These are phyloP conservation scores for Bergia sp. DNA, from an alignment of 92 coral and sea anemone genomes.

Conservation along the genomic window DNA sequence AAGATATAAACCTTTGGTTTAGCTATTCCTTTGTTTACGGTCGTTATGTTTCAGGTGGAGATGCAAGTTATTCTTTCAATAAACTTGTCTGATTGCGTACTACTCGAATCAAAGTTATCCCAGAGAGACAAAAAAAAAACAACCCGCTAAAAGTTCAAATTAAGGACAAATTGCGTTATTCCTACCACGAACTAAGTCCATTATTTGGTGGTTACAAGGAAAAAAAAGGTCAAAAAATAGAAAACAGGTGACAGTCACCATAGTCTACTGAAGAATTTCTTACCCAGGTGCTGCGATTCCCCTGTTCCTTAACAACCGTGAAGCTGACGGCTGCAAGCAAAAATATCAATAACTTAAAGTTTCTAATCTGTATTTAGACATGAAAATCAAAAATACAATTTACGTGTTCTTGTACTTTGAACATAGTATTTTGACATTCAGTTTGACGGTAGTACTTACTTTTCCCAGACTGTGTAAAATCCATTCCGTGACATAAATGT, in stretches of 20 bases:
- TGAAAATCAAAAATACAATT: too few relatives aligned
- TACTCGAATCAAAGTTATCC: too few relatives aligned
- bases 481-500: constrained; percentile 95
- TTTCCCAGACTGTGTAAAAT: constrained; percentile 83
- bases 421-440: not conserved
- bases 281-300: constrained; percentile 84
- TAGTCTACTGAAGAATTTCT: constrained; percentile 3
- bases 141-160: too few relatives aligned
- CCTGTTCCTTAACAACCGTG: constrained; percentile 80
- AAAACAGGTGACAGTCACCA: not conserved
- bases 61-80: too few relatives aligned
- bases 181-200: too few relatives aligned
- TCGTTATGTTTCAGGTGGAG: too few relatives aligned
- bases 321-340: constrained; percentile 81
- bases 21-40: too few relatives aligned
- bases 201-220: not conserved
- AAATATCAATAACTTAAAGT: not conserved
- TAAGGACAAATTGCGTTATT: too few relatives aligned
- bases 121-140: too few relatives aligned
- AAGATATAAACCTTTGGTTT: too few relatives aligned
- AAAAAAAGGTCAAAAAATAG: not conserved
- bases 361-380: not conserved
- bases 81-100: too few relatives aligned
- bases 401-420: too few relatives aligned
- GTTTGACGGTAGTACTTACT: constrained; percentile 46